Base-by-base conservation (phyloP, 2,113 vertebrate genomes). In the Nannobrachium achirus region DNA sequence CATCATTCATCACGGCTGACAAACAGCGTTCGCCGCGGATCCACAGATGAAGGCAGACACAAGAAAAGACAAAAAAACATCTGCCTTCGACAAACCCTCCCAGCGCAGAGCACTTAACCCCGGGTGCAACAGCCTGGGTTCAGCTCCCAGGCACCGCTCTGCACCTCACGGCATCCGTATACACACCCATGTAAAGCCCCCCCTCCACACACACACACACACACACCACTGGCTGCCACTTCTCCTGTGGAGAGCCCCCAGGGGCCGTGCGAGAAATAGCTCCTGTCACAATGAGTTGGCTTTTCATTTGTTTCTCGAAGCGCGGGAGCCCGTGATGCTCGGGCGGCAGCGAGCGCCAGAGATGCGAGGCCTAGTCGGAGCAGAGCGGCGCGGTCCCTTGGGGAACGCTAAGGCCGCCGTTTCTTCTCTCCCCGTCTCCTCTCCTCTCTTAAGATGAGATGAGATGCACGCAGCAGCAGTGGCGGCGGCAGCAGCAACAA, bases 291-390 rank as follows among this genome's bases (percentile, higher is more conserved):
- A 75, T 1, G 16, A 79, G 64, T 79, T 75, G 63, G 39, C 55
- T 75, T 78, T 80, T 79, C 71, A 76, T 86, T 78, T 81, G 71
- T 81, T 84, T 84, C 78, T 63, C 10, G 33, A 64, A 74, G 48
- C 40, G 62, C 50, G 56, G 11, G 6, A 74, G 63, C 65, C 41
- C 4, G 40, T 73, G 45, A 3, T 56, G 55, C 41, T 62, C 15
- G 50, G 57, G 65, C 25, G 55, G 14, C 25, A 50, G 52, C 56
- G 59, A 67, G 56, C 56, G 9, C 13, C 33, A 46, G 64, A 55
- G 64, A 56, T 45, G 20, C n/a, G 56, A 49, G 42, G n/a, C n/a
- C n/a, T n/a, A 33, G 33, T 53, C 1, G 15, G 11, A 69, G 44
- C 45, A n/a, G n/a, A n/a, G n/a, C n/a, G n/a, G n/a, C n/a, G n/a